These are phyloP conservation scores for Orius insidiosus DNA, from an alignment of 1,140 invertebrate species.

Conservation along the genomic window DNA sequence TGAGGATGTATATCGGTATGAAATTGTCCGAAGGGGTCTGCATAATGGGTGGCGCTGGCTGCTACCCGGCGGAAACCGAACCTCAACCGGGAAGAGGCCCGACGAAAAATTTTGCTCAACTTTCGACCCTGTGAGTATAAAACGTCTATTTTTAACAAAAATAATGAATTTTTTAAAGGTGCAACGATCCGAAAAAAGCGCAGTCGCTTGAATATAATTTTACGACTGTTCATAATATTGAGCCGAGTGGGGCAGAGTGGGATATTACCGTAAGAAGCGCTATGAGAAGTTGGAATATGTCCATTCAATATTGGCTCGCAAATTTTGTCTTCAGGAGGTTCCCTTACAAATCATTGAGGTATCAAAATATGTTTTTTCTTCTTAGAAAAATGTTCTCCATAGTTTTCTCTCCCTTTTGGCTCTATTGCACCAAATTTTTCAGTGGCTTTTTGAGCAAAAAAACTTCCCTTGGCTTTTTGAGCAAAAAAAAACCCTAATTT, in stretches of 20 bases:
- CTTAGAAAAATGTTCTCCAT: neutral
- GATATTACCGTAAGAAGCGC: slow-evolving; percentile 57
- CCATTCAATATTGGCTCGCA: slow-evolving; percentile 90
- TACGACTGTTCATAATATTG: too few species aligned
- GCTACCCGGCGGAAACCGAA: slow-evolving; percentile 57
- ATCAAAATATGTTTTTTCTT: neutral
- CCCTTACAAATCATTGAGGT: slow-evolving; percentile 44
- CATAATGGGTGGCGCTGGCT: slow-evolving; percentile 73
- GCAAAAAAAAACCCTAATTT: too few species aligned
- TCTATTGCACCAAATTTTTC: too few species aligned
- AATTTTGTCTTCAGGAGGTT: slow-evolving; percentile 72
- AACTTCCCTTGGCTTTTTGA: too few species aligned
- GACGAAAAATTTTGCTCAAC: slow-evolving; percentile 14
- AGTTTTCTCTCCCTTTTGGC: too few species aligned
- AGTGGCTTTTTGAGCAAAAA: too few species aligned
- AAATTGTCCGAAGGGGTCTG: slow-evolving; percentile 81
- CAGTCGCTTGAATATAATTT: too few species aligned
- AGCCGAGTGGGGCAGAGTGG: slow-evolving; percentile 51
- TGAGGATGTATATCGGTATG: slow-evolving; percentile 79
- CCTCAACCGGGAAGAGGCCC: slow-evolving; percentile 68
- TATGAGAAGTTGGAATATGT: slow-evolving; percentile 90
- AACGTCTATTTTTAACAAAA: too few species aligned
- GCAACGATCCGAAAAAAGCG: too few species aligned
- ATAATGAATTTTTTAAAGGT: too few species aligned
- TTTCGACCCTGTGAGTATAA: slow-evolving; percentile 3